Evolutionary conservation across 2,888 invertebrate genomes (phyloP), one percentile per base, ranked within the genome.

Genomic region (Erynnis tages): DNA sequence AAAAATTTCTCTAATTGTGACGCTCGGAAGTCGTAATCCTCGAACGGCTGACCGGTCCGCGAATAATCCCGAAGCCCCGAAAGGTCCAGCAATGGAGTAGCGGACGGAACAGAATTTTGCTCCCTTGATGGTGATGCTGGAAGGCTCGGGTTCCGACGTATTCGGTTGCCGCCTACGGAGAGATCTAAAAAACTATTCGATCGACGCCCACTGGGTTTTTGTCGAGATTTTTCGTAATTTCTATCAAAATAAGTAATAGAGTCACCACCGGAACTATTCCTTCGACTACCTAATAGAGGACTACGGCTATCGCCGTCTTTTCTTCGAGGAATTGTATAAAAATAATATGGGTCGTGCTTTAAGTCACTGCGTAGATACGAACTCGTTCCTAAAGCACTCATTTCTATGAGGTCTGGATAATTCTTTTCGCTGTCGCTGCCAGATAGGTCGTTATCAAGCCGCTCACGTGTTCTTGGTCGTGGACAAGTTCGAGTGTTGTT

Each of bases 1-100:
- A 95, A 90, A 74, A 95, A 95, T 50, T 93, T 91, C 68, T 95
- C 95, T 57, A 95, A 80, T 71, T 95, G 95, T 10, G 94, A 94
- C 0, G 95, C 94, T 72, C 95, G 93, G 67, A 94, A 94, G 69
- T 95, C 95, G 74, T 93, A 95, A 37, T 92, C 91, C 54, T 91
- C 91, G 54, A 86, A 75, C 1, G 91, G 84, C 53, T 79, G 85
- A 16, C 80, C 81, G 3, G 81, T 73, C 13, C 82, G 81, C 10
- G 90, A 82, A 56, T 88, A 84, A 55, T 87, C 82, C 53, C 91
- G 90, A 29, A 92, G 81, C 41, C 91, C 90, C 11, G 91, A 90
- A 35, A 93, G 79, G 70, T 93, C 92, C 38, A 93, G 77, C 34
- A 93, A 83, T 1, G 93, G 93, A 16, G 93, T 93, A 38, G 92